A percentile compares a stretch with the other conserved stretches of the same genome.
Conservation (phyloP, 2,797 vertebrate species). For the Falco berigora region DNA sequence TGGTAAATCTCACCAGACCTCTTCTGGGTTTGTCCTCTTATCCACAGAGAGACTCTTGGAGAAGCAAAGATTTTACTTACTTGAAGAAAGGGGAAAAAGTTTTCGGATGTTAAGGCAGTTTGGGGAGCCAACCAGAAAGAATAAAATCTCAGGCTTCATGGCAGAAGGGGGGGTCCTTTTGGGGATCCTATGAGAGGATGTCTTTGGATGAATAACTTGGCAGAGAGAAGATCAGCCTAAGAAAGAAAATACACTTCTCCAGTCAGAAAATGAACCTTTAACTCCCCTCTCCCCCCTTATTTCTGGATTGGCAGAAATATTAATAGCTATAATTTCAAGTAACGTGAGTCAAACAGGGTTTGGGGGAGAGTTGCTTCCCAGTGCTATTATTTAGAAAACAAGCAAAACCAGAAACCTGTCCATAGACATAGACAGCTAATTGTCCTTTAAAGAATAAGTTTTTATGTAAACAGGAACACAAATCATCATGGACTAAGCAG, state of each 20-base stretch:
- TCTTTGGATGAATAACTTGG: background rate
- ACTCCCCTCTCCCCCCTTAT: background rate
- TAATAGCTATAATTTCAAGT: background rate
- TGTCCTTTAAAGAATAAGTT: background rate
- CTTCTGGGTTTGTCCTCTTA: background rate
- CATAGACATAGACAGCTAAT: background rate
- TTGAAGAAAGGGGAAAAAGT: background rate
- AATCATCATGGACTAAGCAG: background rate
- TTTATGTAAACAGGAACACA: background rate
- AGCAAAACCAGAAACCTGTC: background rate
- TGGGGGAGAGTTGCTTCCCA: background rate
- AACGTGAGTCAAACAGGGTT: background rate
- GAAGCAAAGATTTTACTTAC: background rate
- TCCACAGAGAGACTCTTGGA: background rate
- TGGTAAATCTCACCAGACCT: background rate
- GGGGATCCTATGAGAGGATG: background rate
- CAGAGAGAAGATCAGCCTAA: background rate
- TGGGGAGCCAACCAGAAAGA: background rate
- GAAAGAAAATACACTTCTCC: background rate
- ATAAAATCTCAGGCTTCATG: background rate
- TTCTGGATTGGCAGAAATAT: background rate
- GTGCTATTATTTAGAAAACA: background rate
- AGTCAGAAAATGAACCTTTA: background rate
- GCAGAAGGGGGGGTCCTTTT: background rate
- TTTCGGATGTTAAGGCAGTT: background rate